Percentiles rank a stretch among this genome's conserved stretches.
Evolutionary conservation across 2,797 vertebrate genomes (phyloP).

Genomic region (Distichodus sexfasciatus): DNA sequence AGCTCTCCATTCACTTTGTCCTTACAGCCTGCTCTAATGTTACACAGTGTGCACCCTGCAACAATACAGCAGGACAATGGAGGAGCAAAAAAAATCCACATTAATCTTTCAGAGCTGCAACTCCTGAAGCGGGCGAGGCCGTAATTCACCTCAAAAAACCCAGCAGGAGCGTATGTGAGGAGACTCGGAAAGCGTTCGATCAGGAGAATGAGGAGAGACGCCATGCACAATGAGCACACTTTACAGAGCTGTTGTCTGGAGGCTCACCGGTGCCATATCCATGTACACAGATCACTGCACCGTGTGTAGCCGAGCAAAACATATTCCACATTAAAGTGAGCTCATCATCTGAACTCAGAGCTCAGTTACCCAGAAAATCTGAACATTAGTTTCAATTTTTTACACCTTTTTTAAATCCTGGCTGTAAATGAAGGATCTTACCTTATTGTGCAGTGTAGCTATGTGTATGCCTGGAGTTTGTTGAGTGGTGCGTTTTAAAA

Average conservation of each 20-base stretch:
- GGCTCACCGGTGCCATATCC: background rate
- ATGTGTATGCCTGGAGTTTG: no score
- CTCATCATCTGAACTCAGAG: no score
- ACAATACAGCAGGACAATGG: slow-evolving; percentile 57
- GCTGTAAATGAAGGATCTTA: no score
- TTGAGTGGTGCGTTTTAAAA: no score
- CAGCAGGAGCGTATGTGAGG: slow-evolving; percentile 38
- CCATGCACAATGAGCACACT: background rate
- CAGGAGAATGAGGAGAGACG: slow-evolving; percentile 10
- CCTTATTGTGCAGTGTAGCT: no score
- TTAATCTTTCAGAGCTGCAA: slow-evolving; percentile 57
- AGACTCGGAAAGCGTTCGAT: no score
- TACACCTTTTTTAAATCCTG: no score
- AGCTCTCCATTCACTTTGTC: slow-evolving; percentile 68
- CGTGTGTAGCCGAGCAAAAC: background rate
- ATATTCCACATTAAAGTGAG: no score
- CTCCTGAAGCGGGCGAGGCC: slow-evolving; percentile 44
- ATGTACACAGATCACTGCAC: background rate
- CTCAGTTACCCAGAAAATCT: background rate
- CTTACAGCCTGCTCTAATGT: slow-evolving; percentile 51
- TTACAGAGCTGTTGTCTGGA: background rate
- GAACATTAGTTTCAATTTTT: background rate
- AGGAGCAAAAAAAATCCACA: slow-evolving; percentile 57
- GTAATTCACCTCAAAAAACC: slow-evolving; percentile 56
- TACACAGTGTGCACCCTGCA: slow-evolving; percentile 56